phyloP scores from a whole-genome alignment of 1,140 invertebrate species.

The Scaptodrosophila lebanonensis region DNA sequence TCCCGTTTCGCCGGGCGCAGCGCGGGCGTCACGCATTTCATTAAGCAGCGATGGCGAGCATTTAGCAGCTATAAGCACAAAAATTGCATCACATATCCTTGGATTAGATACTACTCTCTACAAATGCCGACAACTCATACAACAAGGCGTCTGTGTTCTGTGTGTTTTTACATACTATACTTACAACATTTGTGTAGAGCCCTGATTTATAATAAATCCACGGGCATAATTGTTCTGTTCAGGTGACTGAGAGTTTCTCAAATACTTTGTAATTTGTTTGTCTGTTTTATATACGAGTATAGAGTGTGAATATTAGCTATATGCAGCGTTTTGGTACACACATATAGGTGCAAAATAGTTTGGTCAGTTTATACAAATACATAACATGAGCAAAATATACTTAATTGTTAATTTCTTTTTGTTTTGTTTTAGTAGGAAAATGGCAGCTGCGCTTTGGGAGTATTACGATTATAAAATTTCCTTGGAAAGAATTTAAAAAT shows the following conservation, averaged over 20 bases:
- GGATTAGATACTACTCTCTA: slow-evolving; percentile 37
- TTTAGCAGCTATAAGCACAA: slow-evolving; percentile 83
- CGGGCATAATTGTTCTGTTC: neutral
- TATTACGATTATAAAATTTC: slow-evolving; percentile 61
- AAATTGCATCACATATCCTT: slow-evolving; percentile 53
- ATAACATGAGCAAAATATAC: too few species aligned
- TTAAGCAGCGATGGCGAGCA: slow-evolving; percentile 88
- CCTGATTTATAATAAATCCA: too few species aligned
- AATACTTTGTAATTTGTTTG: slow-evolving; percentile 33
- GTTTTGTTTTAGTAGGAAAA: neutral
- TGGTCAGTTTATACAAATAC: too few species aligned
- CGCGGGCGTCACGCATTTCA: slow-evolving; percentile 86
- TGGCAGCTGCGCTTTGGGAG: slow-evolving; percentile 61
- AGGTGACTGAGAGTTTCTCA: slow-evolving; percentile 14
- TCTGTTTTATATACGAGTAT: slow-evolving; percentile 29
- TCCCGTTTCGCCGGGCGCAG: slow-evolving; percentile 85
- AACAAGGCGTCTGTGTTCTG: slow-evolving; percentile 1
- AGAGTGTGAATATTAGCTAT: slow-evolving; percentile 6
- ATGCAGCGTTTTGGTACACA: slow-evolving; percentile 13
- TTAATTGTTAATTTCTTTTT: too few species aligned
- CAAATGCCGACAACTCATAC: neutral
- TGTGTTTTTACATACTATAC: slow-evolving; percentile 27
- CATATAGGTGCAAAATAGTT: too few species aligned
- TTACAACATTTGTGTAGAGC: slow-evolving; percentile 34
- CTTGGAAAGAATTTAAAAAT: slow-evolving; percentile 36